phyloP scores from a whole-genome alignment of 2,888 invertebrate species.

The Synanthedon tipuliformis region DNA sequence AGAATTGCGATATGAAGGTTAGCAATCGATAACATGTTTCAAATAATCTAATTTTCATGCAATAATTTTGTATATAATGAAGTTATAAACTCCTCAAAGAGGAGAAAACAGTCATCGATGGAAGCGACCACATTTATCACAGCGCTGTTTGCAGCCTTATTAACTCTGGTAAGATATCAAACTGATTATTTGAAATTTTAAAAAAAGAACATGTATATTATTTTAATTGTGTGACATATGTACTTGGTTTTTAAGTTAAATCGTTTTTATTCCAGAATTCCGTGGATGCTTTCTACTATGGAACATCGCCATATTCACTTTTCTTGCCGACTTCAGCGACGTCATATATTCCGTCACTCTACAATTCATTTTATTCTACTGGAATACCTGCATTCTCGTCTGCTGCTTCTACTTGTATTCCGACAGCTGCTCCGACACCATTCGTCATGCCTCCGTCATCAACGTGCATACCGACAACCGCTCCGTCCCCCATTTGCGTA shows the following conservation, averaged over 20 bases:
- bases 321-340: not conserved
- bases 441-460: not conserved
- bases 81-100: not conserved
- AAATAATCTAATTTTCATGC: conserved; percentile 8
- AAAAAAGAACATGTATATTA: no score
- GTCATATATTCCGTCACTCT: not conserved
- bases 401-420: not conserved
- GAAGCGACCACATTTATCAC: conserved; percentile 27
- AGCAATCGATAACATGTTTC: not conserved
- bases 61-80: conserved; percentile 42
- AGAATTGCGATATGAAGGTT: not conserved
- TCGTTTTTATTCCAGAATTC: conserved; percentile 24
- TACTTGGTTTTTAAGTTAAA: no score
- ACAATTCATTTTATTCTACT: not conserved
- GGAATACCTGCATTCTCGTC: not conserved
- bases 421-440: not conserved
- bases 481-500: conserved; percentile 37
- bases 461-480: not conserved
- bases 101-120: conserved; percentile 19
- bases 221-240: no score
- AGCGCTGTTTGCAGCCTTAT: conserved; percentile 12
- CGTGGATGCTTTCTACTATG: conserved; percentile 19
- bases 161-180: conserved; percentile 17
- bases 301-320: conserved; percentile 9
- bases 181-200: no score